Evolutionary conservation across 1,140 invertebrate species (phyloP), one percentile per base, ranked within the genome.

Genomic region (Ditylenchus dipsaci): DNA sequence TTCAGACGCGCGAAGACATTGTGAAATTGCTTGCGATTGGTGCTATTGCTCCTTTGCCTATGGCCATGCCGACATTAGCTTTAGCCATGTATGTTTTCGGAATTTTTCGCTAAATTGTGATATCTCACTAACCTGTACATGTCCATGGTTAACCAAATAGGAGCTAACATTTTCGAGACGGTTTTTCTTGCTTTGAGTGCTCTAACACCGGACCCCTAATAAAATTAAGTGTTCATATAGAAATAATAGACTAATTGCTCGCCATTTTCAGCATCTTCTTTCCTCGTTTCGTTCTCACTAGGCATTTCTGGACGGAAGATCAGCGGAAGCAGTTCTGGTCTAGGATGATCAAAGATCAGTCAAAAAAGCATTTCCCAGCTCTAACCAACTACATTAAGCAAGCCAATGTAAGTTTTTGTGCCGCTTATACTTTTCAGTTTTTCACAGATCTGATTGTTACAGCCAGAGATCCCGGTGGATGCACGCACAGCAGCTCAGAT

Each of bases 251-350:
- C n/a, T 27, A 61, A 30, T 26, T 61, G 19, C 19, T 26, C 19
- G 5, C 17, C 21, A 45, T 13, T 77, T 76, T 61, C 57, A 76
- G 76, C 43, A 67, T 77, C 26, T 77, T 77, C 72, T 77, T 77
- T 56, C 75, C 75, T 11, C 75, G 75, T 13, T 15, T 78, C 53
- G 68, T 77, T 15, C 61, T 77, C 13, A 77, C 75, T 13, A 62
- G 75, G 3, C 75, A 77, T 61, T 77, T 77, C 53, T 77, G 75
- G 75, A 73, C 63, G 0, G 65, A 71, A 45, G 38, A 76, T 47
- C 75, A 77, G 45, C 61, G 76, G 29, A 33, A 68, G 27, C 76
- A 77, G 21, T 76, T 67, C 30, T 76, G 56, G 58, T 57, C 68
- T 33, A n/a, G 68, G 21, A 73, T 58, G 11, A 30, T 29, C 15